Percentiles rank a stretch among this genome's conserved stretches.
phyloP scores from a whole-genome alignment of 2,113 vertebrate species.

The Lichenostomus cassidix region DNA sequence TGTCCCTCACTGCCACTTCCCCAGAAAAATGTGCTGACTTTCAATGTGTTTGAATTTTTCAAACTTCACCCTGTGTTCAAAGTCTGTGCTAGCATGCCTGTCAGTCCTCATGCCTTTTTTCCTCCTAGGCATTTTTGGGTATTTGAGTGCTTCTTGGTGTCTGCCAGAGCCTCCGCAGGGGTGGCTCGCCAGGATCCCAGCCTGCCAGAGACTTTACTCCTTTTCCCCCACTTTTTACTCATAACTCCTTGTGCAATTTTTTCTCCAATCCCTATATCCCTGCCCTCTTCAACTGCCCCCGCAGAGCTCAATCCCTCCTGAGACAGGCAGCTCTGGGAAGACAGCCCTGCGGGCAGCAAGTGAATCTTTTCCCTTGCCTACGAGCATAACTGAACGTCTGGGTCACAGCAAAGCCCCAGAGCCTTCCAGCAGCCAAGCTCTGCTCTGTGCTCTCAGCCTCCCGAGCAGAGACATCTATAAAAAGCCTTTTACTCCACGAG shows the following conservation, averaged over 20 bases:
- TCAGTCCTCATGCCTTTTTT: neutral
- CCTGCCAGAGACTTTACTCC: neutral
- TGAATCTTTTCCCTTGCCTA: fast-evolving
- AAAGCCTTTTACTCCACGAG: neutral
- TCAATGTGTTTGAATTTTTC: neutral
- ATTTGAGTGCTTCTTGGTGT: neutral
- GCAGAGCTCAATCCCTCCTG: fast-evolving
- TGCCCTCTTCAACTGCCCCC: neutral
- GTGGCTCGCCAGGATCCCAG: fast-evolving
- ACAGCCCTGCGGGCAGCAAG: fast-evolving
- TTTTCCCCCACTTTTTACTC: neutral
- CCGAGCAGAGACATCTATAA: neutral
- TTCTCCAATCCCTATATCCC: neutral
- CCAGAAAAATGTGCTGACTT: fast-evolving
- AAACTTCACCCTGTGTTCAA: neutral
- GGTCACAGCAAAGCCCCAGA: neutral
- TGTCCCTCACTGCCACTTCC: neutral
- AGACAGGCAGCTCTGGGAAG: fast-evolving
- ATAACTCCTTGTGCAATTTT: neutral
- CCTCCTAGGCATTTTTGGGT: neutral
- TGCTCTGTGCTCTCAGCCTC: neutral
- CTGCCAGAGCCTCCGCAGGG: neutral
- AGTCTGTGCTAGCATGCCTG: neutral
- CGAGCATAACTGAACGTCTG: fast-evolving
- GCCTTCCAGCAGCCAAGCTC: neutral